Conservation (phyloP, 1,140 invertebrate species). For the Euschistus heros region DNA sequence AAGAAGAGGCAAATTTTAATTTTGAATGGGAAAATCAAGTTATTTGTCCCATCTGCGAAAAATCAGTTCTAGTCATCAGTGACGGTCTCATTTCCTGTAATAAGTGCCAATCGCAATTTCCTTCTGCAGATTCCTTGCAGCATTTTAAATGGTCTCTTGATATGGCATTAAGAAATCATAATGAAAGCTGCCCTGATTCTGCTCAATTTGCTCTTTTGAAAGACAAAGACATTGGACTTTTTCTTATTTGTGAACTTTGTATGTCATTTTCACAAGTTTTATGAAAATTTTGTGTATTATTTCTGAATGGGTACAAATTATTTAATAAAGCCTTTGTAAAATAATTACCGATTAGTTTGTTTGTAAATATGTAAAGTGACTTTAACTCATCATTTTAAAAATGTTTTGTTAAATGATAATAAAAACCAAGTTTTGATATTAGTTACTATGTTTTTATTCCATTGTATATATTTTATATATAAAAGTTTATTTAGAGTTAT, state of each 20-base stretch:
- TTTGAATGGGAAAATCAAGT: constrained; percentile 27
- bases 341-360: no score
- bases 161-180: constrained; percentile 33
- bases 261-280: constrained; percentile 8
- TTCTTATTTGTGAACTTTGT: constrained; percentile 21
- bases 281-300: background rate
- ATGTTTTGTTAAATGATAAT: no score
- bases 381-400: no score
- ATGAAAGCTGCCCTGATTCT: constrained; percentile 32
- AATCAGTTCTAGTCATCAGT: constrained; percentile 6
- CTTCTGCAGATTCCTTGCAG: background rate
- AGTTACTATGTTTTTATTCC: no score
- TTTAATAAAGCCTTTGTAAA: no score
- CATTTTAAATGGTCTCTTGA: background rate
- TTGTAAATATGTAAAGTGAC: no score
- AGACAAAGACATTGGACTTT: constrained; percentile 29
- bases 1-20: constrained; percentile 32
- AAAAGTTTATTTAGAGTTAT: no score
- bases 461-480: no score
- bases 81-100: constrained; percentile 20
- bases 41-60: constrained; percentile 21
- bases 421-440: no score
- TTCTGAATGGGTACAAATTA: no score
- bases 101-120: constrained; percentile 12
- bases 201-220: constrained; percentile 30